These are phyloP conservation scores for Oostethus manadensis DNA, from an alignment of 2,113 vertebrate species.

Conservation along the genomic window DNA sequence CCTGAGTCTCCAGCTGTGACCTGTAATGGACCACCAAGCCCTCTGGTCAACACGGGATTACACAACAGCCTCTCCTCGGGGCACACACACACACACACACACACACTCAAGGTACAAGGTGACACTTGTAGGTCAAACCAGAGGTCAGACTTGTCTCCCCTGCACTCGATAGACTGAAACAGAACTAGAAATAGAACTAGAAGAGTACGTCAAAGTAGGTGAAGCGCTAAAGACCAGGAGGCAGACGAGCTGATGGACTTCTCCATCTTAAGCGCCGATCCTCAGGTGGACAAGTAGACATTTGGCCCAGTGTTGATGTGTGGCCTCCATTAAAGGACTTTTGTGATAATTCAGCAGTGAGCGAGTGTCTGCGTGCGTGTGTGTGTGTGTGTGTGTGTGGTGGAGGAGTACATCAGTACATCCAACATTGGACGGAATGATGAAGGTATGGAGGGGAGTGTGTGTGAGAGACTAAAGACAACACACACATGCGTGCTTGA, in stretches of 20 bases:
- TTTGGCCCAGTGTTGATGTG: background rate
- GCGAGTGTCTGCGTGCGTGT: background rate
- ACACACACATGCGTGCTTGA: background rate
- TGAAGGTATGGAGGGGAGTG: too few relatives aligned
- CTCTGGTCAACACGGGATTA: slow-evolving; percentile 73
- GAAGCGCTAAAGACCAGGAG: slow-evolving; percentile 49
- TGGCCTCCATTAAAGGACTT: background rate
- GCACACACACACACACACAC: slow-evolving; percentile 21
- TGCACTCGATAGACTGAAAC: too few relatives aligned
- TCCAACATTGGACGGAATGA: too few relatives aligned
- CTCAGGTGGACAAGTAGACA: slow-evolving; percentile 18
- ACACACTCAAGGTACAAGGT: too few relatives aligned
- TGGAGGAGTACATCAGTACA: too few relatives aligned
- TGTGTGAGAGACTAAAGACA: background rate
- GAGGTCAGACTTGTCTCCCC: too few relatives aligned
- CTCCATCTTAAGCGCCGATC: slow-evolving; percentile 49
- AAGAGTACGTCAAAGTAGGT: too few relatives aligned
- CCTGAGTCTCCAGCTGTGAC: slow-evolving; percentile 64
- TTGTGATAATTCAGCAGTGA: background rate
- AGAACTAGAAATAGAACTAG: too few relatives aligned
- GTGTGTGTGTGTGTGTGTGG: background rate
- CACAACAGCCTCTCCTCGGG: slow-evolving; percentile 55
- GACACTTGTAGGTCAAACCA: too few relatives aligned
- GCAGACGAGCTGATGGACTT: slow-evolving; percentile 22
- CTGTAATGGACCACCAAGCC: slow-evolving; percentile 70